These are phyloP conservation scores for Drosophila punjabiensis DNA, from an alignment of 1,140 invertebrate genomes.

Conservation along the genomic window DNA sequence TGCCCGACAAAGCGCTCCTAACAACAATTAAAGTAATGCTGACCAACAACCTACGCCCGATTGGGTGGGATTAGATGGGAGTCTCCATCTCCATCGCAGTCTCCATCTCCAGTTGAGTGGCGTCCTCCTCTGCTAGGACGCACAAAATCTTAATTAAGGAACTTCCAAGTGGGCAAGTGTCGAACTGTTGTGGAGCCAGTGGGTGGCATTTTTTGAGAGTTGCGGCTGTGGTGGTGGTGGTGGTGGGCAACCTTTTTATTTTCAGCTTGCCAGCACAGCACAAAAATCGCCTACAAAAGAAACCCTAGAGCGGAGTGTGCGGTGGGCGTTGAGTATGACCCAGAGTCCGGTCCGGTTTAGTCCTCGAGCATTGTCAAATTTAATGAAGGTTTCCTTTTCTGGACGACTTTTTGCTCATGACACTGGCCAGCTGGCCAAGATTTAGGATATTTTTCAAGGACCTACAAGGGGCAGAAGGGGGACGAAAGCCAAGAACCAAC, in stretches of 20 bases:
- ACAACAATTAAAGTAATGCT: constrained; percentile 84
- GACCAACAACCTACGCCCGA: constrained; percentile 64
- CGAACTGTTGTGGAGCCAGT: constrained; percentile 27
- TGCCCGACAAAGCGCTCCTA: constrained; percentile 66
- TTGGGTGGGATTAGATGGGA: constrained; percentile 60
- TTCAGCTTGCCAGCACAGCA: constrained; percentile 63
- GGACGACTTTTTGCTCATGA: constrained; percentile 61
- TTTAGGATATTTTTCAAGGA: constrained; percentile 60
- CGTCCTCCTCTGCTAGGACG: constrained; percentile 56
- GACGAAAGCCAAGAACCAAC: constrained; percentile 20
- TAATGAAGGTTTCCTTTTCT: constrained; percentile 79
- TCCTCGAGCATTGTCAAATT: constrained; percentile 75
- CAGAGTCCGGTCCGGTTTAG: constrained; percentile 33
- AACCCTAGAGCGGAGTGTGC: constrained; percentile 14
- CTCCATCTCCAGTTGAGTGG: constrained; percentile 25
- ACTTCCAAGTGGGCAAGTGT: constrained; percentile 80
- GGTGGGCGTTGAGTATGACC: constrained; percentile 17
- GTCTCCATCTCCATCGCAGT: neutral
- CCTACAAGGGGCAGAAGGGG: neutral
- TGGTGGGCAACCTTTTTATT: constrained; percentile 57
- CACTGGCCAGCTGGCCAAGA: constrained; percentile 75
- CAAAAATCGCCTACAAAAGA: constrained; percentile 73
- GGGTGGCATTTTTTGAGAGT: constrained; percentile 39
- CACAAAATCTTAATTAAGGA: constrained; percentile 84
- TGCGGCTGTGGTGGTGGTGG: too few species aligned